Evolutionary conservation across 2,797 vertebrate genomes (phyloP).

Genomic region (Sylvia borin): DNA sequence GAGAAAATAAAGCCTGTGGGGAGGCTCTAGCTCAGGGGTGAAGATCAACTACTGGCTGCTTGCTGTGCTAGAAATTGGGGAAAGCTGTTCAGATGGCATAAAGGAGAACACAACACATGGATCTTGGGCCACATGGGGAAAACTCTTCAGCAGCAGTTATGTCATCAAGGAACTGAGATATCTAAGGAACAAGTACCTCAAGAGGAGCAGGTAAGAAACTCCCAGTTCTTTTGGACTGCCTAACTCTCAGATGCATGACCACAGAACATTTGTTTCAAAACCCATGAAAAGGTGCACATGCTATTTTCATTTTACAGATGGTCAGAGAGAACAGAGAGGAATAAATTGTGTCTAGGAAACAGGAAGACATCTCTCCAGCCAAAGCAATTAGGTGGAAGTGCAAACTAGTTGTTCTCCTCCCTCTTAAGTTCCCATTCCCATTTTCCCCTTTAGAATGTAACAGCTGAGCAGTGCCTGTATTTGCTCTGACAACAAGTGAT

Average conservation of each 20-base stretch:
- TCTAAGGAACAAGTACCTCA: neutral
- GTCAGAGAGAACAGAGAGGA: neutral
- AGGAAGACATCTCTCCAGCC: neutral
- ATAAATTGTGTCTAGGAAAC: neutral
- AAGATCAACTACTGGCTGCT: neutral
- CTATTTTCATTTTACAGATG: neutral
- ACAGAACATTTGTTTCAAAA: neutral
- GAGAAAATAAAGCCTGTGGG: neutral
- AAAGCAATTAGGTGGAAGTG: neutral
- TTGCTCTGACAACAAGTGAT: neutral
- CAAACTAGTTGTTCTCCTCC: neutral
- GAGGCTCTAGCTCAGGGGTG: neutral
- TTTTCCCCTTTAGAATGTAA: neutral
- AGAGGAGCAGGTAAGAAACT: neutral
- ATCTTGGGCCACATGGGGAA: neutral
- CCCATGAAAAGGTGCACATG: neutral
- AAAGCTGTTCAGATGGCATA: neutral
- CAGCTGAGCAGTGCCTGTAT: neutral
- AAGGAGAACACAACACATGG: neutral
- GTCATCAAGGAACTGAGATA: neutral
- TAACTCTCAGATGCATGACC: neutral
- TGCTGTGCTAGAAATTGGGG: neutral
- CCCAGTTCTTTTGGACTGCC: neutral
- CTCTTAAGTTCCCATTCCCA: neutral
- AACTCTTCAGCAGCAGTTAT: neutral